Base-by-base conservation (phyloP, 2,797 vertebrate species). In the Triplophysa bombifrons region DNA sequence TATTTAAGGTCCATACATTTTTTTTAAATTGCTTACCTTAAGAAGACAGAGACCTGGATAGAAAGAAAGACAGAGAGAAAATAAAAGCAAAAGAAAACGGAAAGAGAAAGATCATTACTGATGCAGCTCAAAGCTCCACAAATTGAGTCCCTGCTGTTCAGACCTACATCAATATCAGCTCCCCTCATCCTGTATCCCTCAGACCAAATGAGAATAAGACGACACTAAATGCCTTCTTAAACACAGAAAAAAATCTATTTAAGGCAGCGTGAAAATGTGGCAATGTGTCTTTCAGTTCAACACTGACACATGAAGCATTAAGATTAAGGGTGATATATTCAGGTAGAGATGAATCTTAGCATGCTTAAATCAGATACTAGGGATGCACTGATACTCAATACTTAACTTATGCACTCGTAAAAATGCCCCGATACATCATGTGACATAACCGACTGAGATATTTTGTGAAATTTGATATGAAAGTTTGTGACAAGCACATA, bases 101-200 rank as follows among this genome's bases (percentile, higher is more conserved):
- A 82, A 48, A 64, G 70, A 55, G 16, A 82, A 48, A 64, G 70
- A 55, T 80, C 22, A 80, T 76, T 80, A 73, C 48, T 12, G 19
- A 72, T 83, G 67, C 61, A 60, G 70, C 51, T 65, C 44, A 61
- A 69, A 72, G 22, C 46, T 60, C 22, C 55, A 72, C 70, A 77
- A 63, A 74, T 65, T 46, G 30, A 63, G 48, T 16, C 11, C 71
- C 74, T 67, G 71, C 51, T 68, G 61, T 55, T 68, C 61, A 60
- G 8, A 51, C 75, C 71, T 69, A 67, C 55, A 80, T 68, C 38
- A 72, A 78, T 41, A 63, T 27, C 41, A 63, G 27, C 72, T 22
- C 61, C 46, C 60, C 48, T 64, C 41, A 4, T 72, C 50, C 41
- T 63, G 27, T 11, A 30, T 27, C 64, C 20, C 73, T 71, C 30